Percentiles rank a stretch among this genome's conserved stretches.
Conservation (phyloP, 92 coral and sea anemone species). For the Parazoanthus darwini region DNA sequence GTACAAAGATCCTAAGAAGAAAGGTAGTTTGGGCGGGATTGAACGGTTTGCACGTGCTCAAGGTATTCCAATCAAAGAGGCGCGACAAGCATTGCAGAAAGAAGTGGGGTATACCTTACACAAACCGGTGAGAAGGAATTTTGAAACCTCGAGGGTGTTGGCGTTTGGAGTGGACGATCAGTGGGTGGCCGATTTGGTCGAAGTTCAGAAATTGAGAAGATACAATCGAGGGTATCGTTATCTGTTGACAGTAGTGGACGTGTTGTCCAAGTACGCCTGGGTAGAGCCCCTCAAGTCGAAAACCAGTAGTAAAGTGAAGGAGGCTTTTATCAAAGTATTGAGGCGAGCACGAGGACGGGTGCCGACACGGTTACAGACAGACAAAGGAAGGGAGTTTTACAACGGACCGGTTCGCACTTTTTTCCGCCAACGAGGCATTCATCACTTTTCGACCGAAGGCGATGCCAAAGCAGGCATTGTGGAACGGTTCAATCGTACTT, state of each 20-base stretch:
- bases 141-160: background rate
- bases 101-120: too few relatives aligned
- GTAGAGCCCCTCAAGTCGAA: too few relatives aligned
- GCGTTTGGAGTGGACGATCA: too few relatives aligned
- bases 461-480: too few relatives aligned
- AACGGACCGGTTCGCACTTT: background rate
- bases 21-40: too few relatives aligned
- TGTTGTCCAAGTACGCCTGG: background rate
- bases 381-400: background rate
- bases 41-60: background rate
- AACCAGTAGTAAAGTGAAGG: too few relatives aligned
- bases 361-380: background rate
- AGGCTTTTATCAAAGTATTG: background rate
- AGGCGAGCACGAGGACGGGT: background rate
- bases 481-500: too few relatives aligned
- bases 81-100: background rate
- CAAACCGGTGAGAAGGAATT: slow-evolving; percentile 11
- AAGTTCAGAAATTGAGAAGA: background rate
- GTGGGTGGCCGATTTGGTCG: too few relatives aligned
- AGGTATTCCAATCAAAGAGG: background rate
- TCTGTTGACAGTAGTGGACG: background rate
- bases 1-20: background rate
- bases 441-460: background rate
- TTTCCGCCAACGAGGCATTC: background rate
- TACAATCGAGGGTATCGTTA: background rate